Evolutionary conservation across 2,888 invertebrate species (phyloP).

Genomic region (Galeruca laticollis): DNA sequence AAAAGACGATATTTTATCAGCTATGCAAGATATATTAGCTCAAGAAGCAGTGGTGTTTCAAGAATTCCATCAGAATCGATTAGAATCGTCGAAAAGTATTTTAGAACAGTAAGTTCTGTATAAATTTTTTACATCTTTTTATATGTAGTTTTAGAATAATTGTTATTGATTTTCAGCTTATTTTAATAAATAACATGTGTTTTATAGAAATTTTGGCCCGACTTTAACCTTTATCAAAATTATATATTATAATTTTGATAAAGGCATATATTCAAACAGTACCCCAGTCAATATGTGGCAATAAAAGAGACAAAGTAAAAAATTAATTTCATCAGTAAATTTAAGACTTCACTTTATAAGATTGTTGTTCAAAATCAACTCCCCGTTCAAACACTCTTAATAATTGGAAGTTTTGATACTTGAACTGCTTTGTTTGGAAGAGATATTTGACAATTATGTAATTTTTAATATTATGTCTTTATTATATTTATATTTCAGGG

Average conservation of each 20-base stretch:
- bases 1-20: slow-evolving; percentile 77
- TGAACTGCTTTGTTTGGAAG: background rate
- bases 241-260: no score
- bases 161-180: no score
- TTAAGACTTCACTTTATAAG: background rate
- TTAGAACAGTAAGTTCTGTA: slow-evolving; percentile 72
- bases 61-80: slow-evolving; percentile 72
- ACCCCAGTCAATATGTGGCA: no score
- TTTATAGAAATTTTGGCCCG: no score
- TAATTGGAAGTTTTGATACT: background rate
- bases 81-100: slow-evolving; percentile 72
- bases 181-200: no score
- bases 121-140: slow-evolving; percentile 3
- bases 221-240: no score
- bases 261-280: no score
- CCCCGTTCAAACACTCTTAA: no score
- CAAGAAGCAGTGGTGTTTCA: slow-evolving; percentile 76
- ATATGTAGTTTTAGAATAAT: no score
- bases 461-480: background rate
- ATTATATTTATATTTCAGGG: slow-evolving; percentile 62
- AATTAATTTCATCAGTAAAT: background rate
- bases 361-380: slow-evolving; percentile 1
- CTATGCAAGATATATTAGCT: slow-evolving; percentile 78
- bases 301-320: no score
- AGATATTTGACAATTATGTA: no score